Conservation (phyloP, 2,113 vertebrate genomes). For the Larimichthys polyactis region DNA sequence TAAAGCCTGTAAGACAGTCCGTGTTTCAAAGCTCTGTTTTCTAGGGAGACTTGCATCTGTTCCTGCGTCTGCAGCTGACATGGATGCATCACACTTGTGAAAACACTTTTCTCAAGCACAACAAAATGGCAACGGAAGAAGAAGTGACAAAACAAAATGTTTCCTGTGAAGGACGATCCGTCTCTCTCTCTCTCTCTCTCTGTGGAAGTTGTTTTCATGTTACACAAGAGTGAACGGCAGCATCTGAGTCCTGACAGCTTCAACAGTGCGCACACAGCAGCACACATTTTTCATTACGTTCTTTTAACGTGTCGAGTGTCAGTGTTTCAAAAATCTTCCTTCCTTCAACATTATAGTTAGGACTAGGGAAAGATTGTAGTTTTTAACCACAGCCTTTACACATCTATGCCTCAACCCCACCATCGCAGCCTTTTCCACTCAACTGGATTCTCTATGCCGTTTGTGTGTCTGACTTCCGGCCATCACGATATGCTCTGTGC, state of each 20-base stretch:
- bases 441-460: too few species aligned
- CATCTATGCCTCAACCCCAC: too few species aligned
- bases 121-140: background rate
- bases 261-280: background rate
- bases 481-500: too few species aligned
- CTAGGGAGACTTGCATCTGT: background rate
- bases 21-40: background rate
- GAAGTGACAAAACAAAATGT: slow-evolving; percentile 10
- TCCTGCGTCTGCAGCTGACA: background rate
- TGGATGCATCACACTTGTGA: background rate
- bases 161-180: background rate
- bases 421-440: too few species aligned
- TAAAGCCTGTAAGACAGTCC: background rate
- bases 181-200: background rate
- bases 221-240: background rate
- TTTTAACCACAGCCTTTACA: too few species aligned
- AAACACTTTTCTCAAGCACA: slow-evolving; percentile 1
- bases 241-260: slow-evolving; percentile 13
- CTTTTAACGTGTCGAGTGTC: background rate
- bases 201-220: background rate
- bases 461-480: too few species aligned
- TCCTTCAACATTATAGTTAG: background rate
- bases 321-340: background rate
- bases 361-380: background rate
- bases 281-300: background rate